Percentiles rank a stretch among this genome's conserved stretches.
phyloP scores from a whole-genome alignment of 2,888 invertebrate species.

The Apamea epomidion region DNA sequence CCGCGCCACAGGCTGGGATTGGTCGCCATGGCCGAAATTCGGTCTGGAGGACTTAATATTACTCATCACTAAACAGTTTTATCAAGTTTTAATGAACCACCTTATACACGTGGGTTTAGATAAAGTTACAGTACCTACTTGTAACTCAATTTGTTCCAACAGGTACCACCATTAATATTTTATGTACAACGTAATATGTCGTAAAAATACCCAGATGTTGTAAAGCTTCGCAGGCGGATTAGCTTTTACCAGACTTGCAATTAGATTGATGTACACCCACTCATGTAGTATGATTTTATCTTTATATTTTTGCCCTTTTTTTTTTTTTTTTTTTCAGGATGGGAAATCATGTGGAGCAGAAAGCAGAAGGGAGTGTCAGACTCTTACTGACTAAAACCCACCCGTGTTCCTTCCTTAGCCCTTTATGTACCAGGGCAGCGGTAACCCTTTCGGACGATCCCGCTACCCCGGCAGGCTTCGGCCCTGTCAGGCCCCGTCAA shows the following conservation, averaged over 20 bases:
- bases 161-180: constrained; percentile 30
- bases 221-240: constrained; percentile 45
- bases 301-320: too few species aligned
- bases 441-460: too few species aligned
- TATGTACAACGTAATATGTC: constrained; percentile 32
- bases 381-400: too few species aligned
- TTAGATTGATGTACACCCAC: constrained; percentile 23
- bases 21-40: background rate
- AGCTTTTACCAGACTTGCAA: constrained; percentile 28
- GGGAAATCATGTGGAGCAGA: too few species aligned
- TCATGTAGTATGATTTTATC: too few species aligned
- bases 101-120: background rate
- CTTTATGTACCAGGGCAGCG: too few species aligned
- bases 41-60: background rate
- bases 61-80: background rate
- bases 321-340: too few species aligned
- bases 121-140: background rate
- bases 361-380: too few species aligned
- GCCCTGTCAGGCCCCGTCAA: too few species aligned
- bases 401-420: too few species aligned
- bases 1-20: background rate
- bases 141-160: constrained; percentile 20
- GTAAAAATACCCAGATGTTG: constrained; percentile 50
- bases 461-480: too few species aligned
- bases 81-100: constrained; percentile 12